Evolutionary conservation across 2,888 invertebrate genomes (phyloP), one percentile per base, ranked within the genome.

Genomic region (Perizoma flavofasciatum): DNA sequence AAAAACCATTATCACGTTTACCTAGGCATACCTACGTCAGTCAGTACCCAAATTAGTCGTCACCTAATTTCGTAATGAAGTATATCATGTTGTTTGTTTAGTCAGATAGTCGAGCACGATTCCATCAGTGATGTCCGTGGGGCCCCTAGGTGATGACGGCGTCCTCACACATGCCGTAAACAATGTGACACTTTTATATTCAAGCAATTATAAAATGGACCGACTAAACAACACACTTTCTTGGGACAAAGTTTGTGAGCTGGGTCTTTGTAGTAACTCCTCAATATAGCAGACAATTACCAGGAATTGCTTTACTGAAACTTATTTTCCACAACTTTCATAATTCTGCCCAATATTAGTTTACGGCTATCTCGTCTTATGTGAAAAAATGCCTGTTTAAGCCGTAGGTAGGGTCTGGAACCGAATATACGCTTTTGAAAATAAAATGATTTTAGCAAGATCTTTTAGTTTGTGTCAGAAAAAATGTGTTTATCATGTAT

Each of bases 201-300:
- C 72, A 75, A 67, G 66, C 73, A 78, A 78, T 78, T 78, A 82
- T 78, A 74, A 76, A 77, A 77, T 73, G 68, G 70, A 73, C 69
- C 65, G 69, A 75, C 71, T 69, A 67, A 73, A 68, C 68, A 65
- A 59, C 60, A 64, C 54, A 44, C 55, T 45, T 67, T 68, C 62
- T 63, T 59, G 37, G 63, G 59, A 54, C 54, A 53, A 22, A 56
- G 44, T 39, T 62, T 57, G 1, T 7, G 37, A 37, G 37, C 37
- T 0, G 22, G 22, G 22, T 22, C 22, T 22, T 22, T 22, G 22
- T 22, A 22, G 22, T 3, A n/a, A 22, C 22, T 22, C 3, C 22
- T 22, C 22, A 3, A 22, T 22, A 22, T 22, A 3, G 22, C 22
- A 22, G 22, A 22, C 22, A 22, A 3, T 2, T 22, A 22, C 22